These are phyloP conservation scores for Poecilia latipinna DNA, from an alignment of 2,113 vertebrate genomes.

Conservation along the genomic window DNA sequence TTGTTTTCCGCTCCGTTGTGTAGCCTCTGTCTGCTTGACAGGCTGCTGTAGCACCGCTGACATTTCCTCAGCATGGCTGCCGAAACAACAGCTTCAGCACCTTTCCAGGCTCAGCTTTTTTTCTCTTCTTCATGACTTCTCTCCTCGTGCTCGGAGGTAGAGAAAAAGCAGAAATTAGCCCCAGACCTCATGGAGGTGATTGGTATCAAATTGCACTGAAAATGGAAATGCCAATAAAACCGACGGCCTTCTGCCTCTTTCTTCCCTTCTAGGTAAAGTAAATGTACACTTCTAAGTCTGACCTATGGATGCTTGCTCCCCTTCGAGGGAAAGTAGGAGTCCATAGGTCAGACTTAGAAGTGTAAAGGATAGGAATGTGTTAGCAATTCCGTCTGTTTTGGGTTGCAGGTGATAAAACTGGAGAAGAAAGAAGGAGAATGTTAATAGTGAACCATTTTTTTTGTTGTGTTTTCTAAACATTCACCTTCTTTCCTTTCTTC, in stretches of 20 bases:
- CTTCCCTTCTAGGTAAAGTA: constrained; percentile 62
- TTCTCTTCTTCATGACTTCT: constrained; percentile 11
- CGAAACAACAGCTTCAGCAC: constrained; percentile 64
- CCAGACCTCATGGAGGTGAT: constrained; percentile 86
- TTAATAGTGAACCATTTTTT: constrained; percentile 9
- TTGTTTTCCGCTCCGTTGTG: not conserved
- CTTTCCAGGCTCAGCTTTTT: constrained; percentile 48
- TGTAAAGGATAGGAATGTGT: constrained; percentile 48
- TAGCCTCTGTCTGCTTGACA: constrained; percentile 9
- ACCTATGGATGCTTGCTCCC: constrained; percentile 10
- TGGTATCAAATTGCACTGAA: constrained; percentile 86
- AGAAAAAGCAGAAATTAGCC: constrained; percentile 77
- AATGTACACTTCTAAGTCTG: not conserved
- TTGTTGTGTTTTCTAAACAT: not conserved
- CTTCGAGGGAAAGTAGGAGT: constrained; percentile 69
- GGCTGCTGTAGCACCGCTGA: constrained; percentile 57
- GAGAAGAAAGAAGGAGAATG: not conserved
- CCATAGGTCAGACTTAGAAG: constrained; percentile 80
- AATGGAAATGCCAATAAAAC: constrained; percentile 90
- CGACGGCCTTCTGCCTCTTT: constrained; percentile 76
- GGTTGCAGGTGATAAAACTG: constrained; percentile 1
- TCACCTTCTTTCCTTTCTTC: constrained; percentile 13
- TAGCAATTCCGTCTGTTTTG: constrained; percentile 13
- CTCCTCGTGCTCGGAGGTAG: constrained; percentile 55
- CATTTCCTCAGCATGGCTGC: constrained; percentile 70